A percentile compares a stretch with the other conserved stretches of the same genome.
Conservation (phyloP, 2,797 vertebrate species). For the Mus spretus region DNA sequence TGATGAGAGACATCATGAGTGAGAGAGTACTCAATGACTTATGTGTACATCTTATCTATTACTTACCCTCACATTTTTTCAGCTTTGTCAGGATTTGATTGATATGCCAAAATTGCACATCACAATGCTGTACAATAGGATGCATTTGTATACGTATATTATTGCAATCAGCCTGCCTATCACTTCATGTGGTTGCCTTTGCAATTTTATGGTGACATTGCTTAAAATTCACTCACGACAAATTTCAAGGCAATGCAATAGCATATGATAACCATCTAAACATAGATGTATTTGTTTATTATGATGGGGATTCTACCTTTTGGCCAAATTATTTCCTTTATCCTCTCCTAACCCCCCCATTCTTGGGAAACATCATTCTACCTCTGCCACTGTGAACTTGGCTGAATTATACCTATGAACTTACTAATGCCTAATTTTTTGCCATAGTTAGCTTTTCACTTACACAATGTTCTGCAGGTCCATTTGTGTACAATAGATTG, state of each 20-base stretch:
- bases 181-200: not conserved
- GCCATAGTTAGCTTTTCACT: not conserved
- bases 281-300: not conserved
- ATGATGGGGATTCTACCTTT: not conserved
- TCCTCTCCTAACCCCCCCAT: accelerated
- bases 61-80: not conserved
- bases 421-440: not conserved
- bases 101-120: not conserved
- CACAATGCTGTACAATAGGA: not conserved
- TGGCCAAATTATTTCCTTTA: not conserved
- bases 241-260: not conserved
- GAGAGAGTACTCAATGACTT: not conserved
- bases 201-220: not conserved
- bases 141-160: not conserved
- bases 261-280: not conserved
- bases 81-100: not conserved
- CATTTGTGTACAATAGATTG: not conserved
- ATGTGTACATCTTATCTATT: not conserved
- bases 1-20: not conserved
- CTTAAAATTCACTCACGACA: not conserved
- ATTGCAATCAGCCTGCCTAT: not conserved
- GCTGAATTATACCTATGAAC: not conserved
- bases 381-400: too few species aligned
- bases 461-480: not conserved
- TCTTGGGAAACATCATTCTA: not conserved